Conservation (phyloP, 2,797 vertebrate genomes). For the Glyptemys insculpta region DNA sequence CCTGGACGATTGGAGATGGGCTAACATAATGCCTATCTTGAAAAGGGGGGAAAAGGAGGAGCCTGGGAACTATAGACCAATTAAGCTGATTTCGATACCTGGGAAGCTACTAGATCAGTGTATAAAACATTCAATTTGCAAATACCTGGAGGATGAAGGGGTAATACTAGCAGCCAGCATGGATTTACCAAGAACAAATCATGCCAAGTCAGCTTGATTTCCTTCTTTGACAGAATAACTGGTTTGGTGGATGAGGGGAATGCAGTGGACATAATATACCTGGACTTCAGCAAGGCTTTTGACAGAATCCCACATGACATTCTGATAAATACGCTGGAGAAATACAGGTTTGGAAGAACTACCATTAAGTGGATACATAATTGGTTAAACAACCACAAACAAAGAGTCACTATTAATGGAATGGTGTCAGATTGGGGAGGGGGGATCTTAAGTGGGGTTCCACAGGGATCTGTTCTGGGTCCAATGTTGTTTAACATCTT, state of each 20-base stretch:
- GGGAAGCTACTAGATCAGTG: not conserved
- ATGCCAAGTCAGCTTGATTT: not conserved
- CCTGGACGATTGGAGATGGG: not conserved
- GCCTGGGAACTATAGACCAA: not conserved
- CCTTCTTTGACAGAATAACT: not conserved
- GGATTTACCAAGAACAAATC: not conserved
- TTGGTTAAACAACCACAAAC: too few relatives aligned
- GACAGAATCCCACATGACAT: too few relatives aligned
- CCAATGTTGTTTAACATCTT: not conserved
- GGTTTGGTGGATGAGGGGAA: not conserved
- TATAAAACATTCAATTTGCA: not conserved
- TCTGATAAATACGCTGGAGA: too few relatives aligned
- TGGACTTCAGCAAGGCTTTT: too few relatives aligned
- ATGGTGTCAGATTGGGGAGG: not conserved
- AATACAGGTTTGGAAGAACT: too few relatives aligned
- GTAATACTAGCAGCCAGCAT: not conserved
- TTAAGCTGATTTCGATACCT: not conserved
- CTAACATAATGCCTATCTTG: not conserved
- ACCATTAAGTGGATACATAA: too few relatives aligned
- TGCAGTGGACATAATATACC: too few relatives aligned
- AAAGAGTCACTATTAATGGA: too few relatives aligned
- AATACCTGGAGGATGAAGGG: not conserved
- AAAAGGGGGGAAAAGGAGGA: not conserved
- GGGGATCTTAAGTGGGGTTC: not conserved
- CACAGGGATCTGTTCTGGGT: not conserved